Conservation (phyloP, 2,888 invertebrate genomes). For the Caenorhabditis imperialis region DNA sequence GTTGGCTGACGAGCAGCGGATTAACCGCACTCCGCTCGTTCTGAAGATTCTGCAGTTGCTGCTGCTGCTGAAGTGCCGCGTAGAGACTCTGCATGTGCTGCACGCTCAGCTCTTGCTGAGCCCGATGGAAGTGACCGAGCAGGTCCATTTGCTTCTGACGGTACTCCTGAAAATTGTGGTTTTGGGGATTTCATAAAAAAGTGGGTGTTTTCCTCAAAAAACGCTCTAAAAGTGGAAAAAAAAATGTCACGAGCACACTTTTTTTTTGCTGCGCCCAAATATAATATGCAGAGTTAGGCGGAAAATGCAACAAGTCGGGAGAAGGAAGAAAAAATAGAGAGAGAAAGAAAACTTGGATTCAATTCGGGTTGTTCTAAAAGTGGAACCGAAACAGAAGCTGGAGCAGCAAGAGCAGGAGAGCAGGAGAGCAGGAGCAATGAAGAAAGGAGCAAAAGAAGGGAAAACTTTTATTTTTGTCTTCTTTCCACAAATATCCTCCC, state of each 20-base stretch:
- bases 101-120: slow-evolving; percentile 64
- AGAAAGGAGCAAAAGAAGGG: background rate
- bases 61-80: slow-evolving; percentile 57
- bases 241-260: too few species aligned
- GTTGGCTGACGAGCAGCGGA: slow-evolving; percentile 34
- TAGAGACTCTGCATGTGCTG: slow-evolving; percentile 63
- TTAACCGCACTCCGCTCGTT: slow-evolving; percentile 17
- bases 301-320: background rate
- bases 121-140: slow-evolving; percentile 65
- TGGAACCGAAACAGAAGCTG: background rate
- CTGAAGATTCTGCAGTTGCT: slow-evolving; percentile 42
- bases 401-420: background rate
- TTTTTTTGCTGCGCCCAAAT: background rate
- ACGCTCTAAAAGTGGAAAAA: too few species aligned
- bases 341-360: background rate
- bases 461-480: background rate
- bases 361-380: too few species aligned
- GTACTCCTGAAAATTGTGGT: slow-evolving; percentile 61
- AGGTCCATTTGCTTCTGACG: slow-evolving; percentile 74
- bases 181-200: background rate
- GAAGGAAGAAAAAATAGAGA: background rate
- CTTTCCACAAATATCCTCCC: too few species aligned
- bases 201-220: too few species aligned
- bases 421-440: background rate
- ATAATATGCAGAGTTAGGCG: background rate